Evolutionary conservation across 2,797 vertebrate genomes (phyloP).

Genomic region (Typhlichthys subterraneus): DNA sequence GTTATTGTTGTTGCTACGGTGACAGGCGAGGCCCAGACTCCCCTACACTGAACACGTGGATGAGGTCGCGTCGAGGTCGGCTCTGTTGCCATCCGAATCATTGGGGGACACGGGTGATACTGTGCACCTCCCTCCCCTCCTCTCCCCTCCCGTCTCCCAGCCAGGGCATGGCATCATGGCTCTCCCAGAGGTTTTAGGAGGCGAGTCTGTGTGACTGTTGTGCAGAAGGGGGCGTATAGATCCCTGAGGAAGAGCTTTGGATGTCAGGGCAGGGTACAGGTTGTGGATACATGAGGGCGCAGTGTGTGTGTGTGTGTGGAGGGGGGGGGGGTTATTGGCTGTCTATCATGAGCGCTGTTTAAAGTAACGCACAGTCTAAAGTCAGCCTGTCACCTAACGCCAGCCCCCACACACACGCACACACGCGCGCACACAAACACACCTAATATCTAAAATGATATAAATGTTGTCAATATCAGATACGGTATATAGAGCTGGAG

Average conservation of each 20-base stretch:
- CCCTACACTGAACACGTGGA: constrained; percentile 30
- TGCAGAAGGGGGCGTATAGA: constrained; percentile 56
- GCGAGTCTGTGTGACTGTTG: constrained; percentile 50
- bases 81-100: constrained; percentile 26
- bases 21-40: constrained; percentile 44
- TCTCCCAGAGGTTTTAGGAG: constrained; percentile 38
- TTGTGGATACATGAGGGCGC: background rate
- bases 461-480: too few relatives aligned
- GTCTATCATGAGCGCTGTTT: background rate
- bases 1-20: constrained; percentile 50
- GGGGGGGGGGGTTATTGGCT: background rate
- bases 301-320: background rate
- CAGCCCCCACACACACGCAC: background rate
- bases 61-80: constrained; percentile 50
- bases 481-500: too few relatives aligned
- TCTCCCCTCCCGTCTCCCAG: constrained; percentile 34
- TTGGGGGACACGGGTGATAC: constrained; percentile 5
- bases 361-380: background rate
- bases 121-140: constrained; percentile 34
- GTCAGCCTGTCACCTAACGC: background rate
- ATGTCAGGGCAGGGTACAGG: constrained; percentile 38
- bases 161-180: constrained; percentile 18
- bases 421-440: background rate
- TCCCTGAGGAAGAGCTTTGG: constrained; percentile 51
- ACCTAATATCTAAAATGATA: too few relatives aligned